Evolutionary conservation across 2,797 vertebrate species (phyloP).

Genomic region (Garrulus glandarius): DNA sequence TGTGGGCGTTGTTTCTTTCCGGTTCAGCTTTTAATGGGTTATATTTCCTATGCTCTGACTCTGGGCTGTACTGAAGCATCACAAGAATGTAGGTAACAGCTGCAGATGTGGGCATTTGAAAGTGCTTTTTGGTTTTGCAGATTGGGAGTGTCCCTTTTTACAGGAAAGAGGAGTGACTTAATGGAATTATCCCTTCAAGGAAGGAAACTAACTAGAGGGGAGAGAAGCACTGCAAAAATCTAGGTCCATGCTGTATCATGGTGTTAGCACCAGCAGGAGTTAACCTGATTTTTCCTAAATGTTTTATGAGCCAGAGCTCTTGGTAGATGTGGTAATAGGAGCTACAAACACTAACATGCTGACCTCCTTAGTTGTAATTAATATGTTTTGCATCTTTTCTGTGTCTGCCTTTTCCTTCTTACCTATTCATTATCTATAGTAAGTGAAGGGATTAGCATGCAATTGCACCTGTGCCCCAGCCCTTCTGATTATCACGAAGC

Average conservation of each 20-base stretch:
- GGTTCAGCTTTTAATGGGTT: neutral
- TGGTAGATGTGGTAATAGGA: neutral
- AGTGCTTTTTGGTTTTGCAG: neutral
- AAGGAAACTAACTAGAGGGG: neutral
- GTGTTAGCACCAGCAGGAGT: neutral
- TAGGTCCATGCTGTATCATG: neutral
- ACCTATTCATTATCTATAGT: slow-evolving; percentile 50
- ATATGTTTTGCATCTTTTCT: slow-evolving; percentile 4
- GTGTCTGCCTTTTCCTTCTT: slow-evolving; percentile 8
- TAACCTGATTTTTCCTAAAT: neutral
- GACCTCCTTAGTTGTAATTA: slow-evolving; percentile 48
- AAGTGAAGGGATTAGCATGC: slow-evolving; percentile 40
- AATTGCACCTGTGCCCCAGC: slow-evolving; percentile 40
- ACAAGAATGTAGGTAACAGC: slow-evolving; percentile 9
- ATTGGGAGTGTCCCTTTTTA: neutral
- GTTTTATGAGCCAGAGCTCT: neutral
- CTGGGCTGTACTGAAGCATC: neutral
- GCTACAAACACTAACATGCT: neutral
- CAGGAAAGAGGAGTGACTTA: neutral
- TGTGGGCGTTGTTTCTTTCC: neutral
- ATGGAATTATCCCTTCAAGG: neutral
- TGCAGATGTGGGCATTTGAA: neutral
- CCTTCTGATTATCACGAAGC: slow-evolving; percentile 15
- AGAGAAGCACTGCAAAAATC: neutral
- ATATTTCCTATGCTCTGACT: neutral